Percentiles rank a stretch among this genome's conserved stretches.
Evolutionary conservation across 1,140 invertebrate species (phyloP).

Genomic region (Phymorhynchus buccinoides): DNA sequence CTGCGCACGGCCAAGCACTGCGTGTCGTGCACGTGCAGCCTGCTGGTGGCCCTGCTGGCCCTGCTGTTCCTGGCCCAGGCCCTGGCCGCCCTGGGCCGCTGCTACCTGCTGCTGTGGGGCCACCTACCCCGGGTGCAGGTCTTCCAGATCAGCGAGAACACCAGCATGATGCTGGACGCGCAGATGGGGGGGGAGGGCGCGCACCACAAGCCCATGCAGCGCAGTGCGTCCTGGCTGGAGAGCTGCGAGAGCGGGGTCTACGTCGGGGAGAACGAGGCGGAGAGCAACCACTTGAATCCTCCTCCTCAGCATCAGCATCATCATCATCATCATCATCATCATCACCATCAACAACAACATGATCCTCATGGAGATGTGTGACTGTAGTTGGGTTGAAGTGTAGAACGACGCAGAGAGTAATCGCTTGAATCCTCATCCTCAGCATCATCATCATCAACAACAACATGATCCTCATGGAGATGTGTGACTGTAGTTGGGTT

Average conservation of each 20-base stretch:
- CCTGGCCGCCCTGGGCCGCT: slow-evolving; percentile 47
- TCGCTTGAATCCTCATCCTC: too few species aligned
- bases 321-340: too few species aligned
- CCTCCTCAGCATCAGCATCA: too few species aligned
- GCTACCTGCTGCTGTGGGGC: slow-evolving; percentile 54
- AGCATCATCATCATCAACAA: too few species aligned
- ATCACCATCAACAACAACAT: too few species aligned
- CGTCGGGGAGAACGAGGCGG: slow-evolving; percentile 58
- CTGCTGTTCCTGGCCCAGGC: slow-evolving; percentile 51
- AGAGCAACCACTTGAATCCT: neutral
- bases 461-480: too few species aligned
- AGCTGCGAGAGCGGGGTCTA: slow-evolving; percentile 65
- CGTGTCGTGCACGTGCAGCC: slow-evolving; percentile 45
- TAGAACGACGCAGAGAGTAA: too few species aligned
- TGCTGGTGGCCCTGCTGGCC: slow-evolving; percentile 47
- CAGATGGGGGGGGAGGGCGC: neutral
- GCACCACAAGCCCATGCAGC: slow-evolving; percentile 49
- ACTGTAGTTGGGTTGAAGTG: too few species aligned
- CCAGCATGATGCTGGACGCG: slow-evolving; percentile 43
- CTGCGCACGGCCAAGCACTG: slow-evolving; percentile 46
- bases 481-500: too few species aligned
- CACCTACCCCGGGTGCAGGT: slow-evolving; percentile 51
- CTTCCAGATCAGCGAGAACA: slow-evolving; percentile 56
- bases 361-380: too few species aligned
- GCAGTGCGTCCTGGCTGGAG: slow-evolving; percentile 60